phyloP scores from a whole-genome alignment of 2,888 invertebrate species.

The Chrysina gloriosa region DNA sequence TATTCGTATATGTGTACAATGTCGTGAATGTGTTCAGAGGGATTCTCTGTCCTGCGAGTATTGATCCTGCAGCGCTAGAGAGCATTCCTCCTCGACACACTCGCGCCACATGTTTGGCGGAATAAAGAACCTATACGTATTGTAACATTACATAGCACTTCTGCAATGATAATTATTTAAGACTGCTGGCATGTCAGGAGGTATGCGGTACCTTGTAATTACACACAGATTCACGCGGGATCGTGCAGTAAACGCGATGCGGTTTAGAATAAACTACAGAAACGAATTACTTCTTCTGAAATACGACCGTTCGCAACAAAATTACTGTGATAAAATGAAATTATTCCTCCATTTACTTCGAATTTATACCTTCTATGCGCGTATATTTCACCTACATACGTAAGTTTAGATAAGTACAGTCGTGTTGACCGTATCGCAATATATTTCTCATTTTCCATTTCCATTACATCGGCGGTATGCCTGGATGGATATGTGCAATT shows the following conservation, averaged over 20 bases:
- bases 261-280: constrained; percentile 18
- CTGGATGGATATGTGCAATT: no score
- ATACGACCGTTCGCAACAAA: constrained; percentile 12
- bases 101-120: constrained; percentile 13
- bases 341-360: constrained; percentile 21
- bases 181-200: constrained; percentile 13
- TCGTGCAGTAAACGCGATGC: constrained; percentile 31
- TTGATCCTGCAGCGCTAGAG: constrained; percentile 35
- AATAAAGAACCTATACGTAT: constrained; percentile 39
- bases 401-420: background rate
- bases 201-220: constrained; percentile 35
- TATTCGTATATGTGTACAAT: background rate
- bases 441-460: constrained; percentile 1
- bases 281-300: constrained; percentile 18
- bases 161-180: constrained; percentile 41
- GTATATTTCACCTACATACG: constrained; percentile 9
- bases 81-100: constrained; percentile 26
- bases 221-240: constrained; percentile 20
- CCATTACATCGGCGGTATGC: background rate
- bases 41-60: constrained; percentile 40
- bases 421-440: background rate
- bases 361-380: constrained; percentile 4
- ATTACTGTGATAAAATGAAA: constrained; percentile 34
- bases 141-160: constrained; percentile 35
- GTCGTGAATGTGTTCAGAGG: constrained; percentile 23